These are phyloP conservation scores for Leucoma salicis DNA, from an alignment of 2,888 invertebrate species.

Conservation along the genomic window DNA sequence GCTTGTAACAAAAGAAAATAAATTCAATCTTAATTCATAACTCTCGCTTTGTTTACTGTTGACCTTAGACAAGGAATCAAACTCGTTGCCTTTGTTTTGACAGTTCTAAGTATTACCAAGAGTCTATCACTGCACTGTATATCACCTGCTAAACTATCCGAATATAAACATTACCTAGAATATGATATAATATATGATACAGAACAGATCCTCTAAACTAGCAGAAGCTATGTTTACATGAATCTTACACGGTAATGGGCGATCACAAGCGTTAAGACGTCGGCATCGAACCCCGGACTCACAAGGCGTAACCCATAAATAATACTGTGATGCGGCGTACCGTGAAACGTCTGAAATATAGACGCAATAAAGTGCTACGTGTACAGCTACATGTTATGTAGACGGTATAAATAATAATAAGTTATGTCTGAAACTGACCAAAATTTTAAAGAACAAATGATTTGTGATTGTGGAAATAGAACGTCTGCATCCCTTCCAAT, in stretches of 20 bases:
- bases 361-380: slow-evolving; percentile 54
- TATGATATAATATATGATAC: slow-evolving; percentile 6
- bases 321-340: slow-evolving; percentile 48
- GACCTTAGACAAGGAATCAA: too few species aligned
- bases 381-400: slow-evolving; percentile 36
- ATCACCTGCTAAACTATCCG: too few species aligned
- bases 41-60: too few species aligned
- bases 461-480: too few species aligned
- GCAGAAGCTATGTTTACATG: slow-evolving; percentile 28
- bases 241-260: slow-evolving; percentile 37
- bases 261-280: slow-evolving; percentile 50
- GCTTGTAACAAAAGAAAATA: too few species aligned
- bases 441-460: too few species aligned
- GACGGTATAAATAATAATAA: slow-evolving; percentile 2
- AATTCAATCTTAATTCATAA: too few species aligned
- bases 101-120: too few species aligned
- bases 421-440: slow-evolving; percentile 5
- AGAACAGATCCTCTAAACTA: slow-evolving; percentile 1
- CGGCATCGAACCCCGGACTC: slow-evolving; percentile 35
- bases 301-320: slow-evolving; percentile 49
- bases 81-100: too few species aligned
- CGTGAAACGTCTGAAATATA: slow-evolving; percentile 61
- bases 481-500: too few species aligned
- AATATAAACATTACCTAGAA: neutral
- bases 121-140: too few species aligned